Percentiles rank a stretch among this genome's conserved stretches.
Conservation (phyloP, 2,888 invertebrate species). For the Clistopyga incitator region DNA sequence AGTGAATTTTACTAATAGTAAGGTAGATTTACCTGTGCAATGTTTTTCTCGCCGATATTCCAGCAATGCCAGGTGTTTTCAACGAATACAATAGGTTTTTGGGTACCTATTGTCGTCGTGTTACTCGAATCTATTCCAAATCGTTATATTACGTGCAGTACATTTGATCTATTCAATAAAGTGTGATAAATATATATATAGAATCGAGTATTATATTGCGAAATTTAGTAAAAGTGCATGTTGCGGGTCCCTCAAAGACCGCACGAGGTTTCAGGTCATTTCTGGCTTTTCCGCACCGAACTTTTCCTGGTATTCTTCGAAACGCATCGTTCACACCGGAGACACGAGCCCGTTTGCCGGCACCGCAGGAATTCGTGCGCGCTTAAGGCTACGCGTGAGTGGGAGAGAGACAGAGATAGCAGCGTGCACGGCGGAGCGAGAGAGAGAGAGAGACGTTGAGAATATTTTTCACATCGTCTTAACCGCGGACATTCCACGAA, state of each 20-base stretch:
- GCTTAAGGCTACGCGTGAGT: neutral
- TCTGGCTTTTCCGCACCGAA: slow-evolving; percentile 21
- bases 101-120: neutral
- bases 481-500: slow-evolving; percentile 60
- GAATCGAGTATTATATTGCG: neutral
- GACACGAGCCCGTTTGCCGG: slow-evolving; percentile 11
- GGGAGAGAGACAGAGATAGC: no score
- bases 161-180: no score
- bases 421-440: no score
- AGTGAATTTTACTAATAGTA: slow-evolving; percentile 1
- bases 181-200: no score
- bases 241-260: neutral
- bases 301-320: slow-evolving; percentile 16
- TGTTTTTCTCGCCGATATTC: slow-evolving; percentile 30
- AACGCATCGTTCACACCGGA: slow-evolving; percentile 20
- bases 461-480: neutral
- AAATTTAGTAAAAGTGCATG: neutral
- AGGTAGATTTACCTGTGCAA: no score
- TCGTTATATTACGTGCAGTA: neutral
- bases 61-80: slow-evolving; percentile 40
- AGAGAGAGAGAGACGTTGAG: no score
- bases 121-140: neutral
- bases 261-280: neutral
- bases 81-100: neutral
- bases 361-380: slow-evolving; percentile 53